These are phyloP conservation scores for Euglossa dilemma DNA, from an alignment of 1,140 invertebrate genomes.

Conservation along the genomic window DNA sequence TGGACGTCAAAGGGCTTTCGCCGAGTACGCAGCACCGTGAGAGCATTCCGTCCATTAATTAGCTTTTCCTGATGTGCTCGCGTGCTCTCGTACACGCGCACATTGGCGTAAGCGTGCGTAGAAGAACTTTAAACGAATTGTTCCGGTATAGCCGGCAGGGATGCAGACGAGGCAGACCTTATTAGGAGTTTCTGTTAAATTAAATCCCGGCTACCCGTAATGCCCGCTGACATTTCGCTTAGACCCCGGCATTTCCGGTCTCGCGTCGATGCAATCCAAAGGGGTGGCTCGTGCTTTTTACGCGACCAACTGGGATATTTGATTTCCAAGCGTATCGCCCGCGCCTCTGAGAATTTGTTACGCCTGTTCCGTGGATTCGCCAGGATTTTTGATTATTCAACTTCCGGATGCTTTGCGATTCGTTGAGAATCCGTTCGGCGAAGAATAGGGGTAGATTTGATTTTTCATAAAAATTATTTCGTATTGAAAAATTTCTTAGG, in stretches of 20 bases:
- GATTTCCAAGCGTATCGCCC: too few relatives aligned
- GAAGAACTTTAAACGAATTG: slow-evolving; percentile 26
- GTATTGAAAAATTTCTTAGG: too few relatives aligned
- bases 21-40: background rate
- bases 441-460: too few relatives aligned
- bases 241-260: background rate
- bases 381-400: too few relatives aligned
- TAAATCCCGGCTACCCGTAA: background rate
- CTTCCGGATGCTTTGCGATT: too few relatives aligned
- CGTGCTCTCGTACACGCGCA: too few relatives aligned
- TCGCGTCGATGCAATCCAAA: background rate
- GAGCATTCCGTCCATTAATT: slow-evolving; percentile 50
- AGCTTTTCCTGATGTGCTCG: background rate
- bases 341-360: too few relatives aligned
- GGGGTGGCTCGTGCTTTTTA: too few relatives aligned
- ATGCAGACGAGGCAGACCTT: background rate
- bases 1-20: slow-evolving; percentile 12
- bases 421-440: too few relatives aligned
- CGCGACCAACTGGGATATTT: too few relatives aligned
- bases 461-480: too few relatives aligned
- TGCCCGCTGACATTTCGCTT: background rate
- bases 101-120: background rate
- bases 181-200: slow-evolving; percentile 27
- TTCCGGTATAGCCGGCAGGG: background rate
- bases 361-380: too few relatives aligned